These are phyloP conservation scores for Lasiommata megera DNA, from an alignment of 2,888 invertebrate species.

Conservation along the genomic window DNA sequence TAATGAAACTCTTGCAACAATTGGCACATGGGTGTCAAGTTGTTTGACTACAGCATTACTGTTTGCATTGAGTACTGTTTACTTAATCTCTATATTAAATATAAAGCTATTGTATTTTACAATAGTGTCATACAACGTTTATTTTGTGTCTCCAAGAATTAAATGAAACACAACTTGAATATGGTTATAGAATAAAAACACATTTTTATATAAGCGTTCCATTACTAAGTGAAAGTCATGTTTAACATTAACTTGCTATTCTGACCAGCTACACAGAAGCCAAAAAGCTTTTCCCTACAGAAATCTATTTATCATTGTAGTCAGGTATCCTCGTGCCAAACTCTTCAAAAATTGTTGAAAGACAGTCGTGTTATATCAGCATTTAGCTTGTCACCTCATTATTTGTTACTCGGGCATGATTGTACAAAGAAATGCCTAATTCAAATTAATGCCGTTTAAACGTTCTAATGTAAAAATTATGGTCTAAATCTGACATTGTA, in stretches of 20 bases:
- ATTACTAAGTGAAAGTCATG: background rate
- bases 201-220: background rate
- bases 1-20: background rate
- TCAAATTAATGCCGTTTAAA: slow-evolving; percentile 7
- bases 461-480: too few species aligned
- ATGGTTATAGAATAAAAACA: too few species aligned
- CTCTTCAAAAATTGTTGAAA: background rate
- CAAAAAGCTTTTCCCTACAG: background rate
- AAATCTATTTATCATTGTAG: slow-evolving; percentile 7
- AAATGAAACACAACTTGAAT: too few species aligned
- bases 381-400: background rate
- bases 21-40: background rate
- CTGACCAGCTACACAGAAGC: background rate
- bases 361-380: background rate
- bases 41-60: background rate
- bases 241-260: background rate
- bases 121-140: too few species aligned
- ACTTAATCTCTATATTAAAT: background rate
- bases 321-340: background rate
- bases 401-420: background rate
- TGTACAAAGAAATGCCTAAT: background rate
- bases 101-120: too few species aligned
- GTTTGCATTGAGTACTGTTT: background rate
- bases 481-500: too few species aligned
- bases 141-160: too few species aligned